Evolutionary conservation across 2,113 vertebrate species (phyloP).

Genomic region (Myotis davidii): DNA sequence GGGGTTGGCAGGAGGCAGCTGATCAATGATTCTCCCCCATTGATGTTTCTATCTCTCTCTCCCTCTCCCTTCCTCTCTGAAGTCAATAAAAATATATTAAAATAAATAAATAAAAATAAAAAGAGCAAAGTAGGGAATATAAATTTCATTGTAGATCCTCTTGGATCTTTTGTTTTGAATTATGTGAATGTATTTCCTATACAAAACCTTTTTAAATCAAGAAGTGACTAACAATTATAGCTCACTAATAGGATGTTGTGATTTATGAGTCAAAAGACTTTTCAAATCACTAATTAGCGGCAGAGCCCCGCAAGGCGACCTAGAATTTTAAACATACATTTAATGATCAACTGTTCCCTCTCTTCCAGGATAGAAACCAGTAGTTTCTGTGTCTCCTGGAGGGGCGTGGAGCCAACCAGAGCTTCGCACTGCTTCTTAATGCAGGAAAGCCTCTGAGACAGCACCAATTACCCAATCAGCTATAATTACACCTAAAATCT

Average conservation of each 20-base stretch:
- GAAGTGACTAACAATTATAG: slow-evolving; percentile 46
- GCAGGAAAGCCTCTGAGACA: slow-evolving; percentile 26
- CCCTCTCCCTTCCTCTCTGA: too few relatives aligned
- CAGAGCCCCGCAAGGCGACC: slow-evolving; percentile 51
- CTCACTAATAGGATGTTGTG: slow-evolving; percentile 50
- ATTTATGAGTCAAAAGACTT: slow-evolving; percentile 60
- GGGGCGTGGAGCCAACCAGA: not conserved
- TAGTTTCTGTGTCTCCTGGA: slow-evolving; percentile 14
- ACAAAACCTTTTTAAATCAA: not conserved
- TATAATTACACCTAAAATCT: slow-evolving; percentile 55
- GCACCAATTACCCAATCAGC: slow-evolving; percentile 68
- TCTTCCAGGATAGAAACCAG: slow-evolving; percentile 47
- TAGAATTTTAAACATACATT: slow-evolving; percentile 60
- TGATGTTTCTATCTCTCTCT: too few relatives aligned
- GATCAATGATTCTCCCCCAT: too few relatives aligned
- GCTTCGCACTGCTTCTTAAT: slow-evolving; percentile 45
- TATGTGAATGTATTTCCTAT: not conserved
- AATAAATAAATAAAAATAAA: too few relatives aligned
- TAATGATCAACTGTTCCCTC: slow-evolving; percentile 58
- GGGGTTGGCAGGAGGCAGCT: too few relatives aligned
- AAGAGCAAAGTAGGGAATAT: not conserved
- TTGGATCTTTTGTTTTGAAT: slow-evolving; percentile 54
- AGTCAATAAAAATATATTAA: too few relatives aligned
- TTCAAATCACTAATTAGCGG: slow-evolving; percentile 63
- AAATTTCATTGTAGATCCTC: not conserved